phyloP scores from a whole-genome alignment of 92 coral and sea anemone genomes.

The Epizoanthus scotinus region DNA sequence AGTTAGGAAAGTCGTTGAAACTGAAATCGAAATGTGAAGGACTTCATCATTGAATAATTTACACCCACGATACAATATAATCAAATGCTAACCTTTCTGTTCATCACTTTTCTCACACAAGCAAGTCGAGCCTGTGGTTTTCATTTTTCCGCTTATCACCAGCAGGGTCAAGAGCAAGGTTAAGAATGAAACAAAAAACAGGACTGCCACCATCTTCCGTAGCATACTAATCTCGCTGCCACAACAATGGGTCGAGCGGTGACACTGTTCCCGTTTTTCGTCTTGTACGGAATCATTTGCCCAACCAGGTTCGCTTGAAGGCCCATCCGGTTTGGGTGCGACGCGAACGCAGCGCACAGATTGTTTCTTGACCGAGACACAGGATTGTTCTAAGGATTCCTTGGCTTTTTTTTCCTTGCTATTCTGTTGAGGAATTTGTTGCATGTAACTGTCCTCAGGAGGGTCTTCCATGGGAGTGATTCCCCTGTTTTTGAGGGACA shows the following conservation, averaged over 20 bases:
- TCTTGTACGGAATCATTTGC: not conserved
- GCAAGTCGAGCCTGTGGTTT: conserved; percentile 2
- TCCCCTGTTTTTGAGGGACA: not conserved
- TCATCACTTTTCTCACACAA: conserved; percentile 5
- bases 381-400: not conserved
- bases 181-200: conserved; percentile 9
- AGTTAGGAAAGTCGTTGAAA: no score
- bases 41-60: no score
- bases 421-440: not conserved
- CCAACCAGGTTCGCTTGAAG: not conserved
- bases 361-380: conserved; percentile 9
- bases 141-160: conserved; percentile 17
- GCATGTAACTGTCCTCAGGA: not conserved
- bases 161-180: conserved; percentile 16
- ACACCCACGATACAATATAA: no score
- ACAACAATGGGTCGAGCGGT: not conserved
- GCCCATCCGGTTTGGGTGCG: not conserved
- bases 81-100: conserved; percentile 12
- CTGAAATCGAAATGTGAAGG: no score
- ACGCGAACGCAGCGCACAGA: conserved; percentile 28
- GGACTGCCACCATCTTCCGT: conserved; percentile 17
- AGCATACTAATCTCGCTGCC: conserved; percentile 5
- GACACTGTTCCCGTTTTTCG: not conserved
- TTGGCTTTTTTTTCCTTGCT: not conserved
- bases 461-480: conserved; percentile 2